Evolutionary conservation across 1,140 invertebrate genomes (phyloP).

Genomic region (Trichoplusia ni): DNA sequence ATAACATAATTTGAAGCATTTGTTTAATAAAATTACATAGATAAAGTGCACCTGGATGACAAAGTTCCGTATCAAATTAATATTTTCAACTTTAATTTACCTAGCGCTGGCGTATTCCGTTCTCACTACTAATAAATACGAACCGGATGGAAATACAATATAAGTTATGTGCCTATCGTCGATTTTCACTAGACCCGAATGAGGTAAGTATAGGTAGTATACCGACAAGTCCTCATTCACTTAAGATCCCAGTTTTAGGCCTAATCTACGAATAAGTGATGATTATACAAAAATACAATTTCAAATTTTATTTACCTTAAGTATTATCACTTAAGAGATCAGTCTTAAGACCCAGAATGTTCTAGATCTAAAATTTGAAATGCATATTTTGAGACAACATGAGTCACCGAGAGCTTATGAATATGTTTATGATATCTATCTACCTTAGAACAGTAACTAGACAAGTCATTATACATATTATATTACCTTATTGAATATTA

Average conservation of each 20-base stretch:
- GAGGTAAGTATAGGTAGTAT: no score
- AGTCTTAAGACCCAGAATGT: slow-evolving; percentile 39
- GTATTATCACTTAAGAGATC: slow-evolving; percentile 33
- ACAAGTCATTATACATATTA: not conserved
- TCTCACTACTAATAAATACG: slow-evolving; percentile 14
- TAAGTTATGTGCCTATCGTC: not conserved
- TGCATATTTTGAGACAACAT: slow-evolving; percentile 35
- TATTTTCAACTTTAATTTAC: slow-evolving; percentile 1
- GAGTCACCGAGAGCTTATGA: slow-evolving; percentile 16
- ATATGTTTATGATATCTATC: not conserved
- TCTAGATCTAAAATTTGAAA: slow-evolving; percentile 50
- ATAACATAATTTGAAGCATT: no score
- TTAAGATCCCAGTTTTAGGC: no score
- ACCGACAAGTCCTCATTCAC: no score
- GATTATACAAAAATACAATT: slow-evolving; percentile 45
- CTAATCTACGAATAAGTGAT: slow-evolving; percentile 19
- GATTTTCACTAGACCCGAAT: no score
- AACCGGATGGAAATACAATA: slow-evolving; percentile 10
- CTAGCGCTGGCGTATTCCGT: slow-evolving; percentile 5
- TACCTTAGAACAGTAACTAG: not conserved
- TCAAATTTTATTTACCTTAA: slow-evolving; percentile 47
- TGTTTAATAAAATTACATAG: not conserved
- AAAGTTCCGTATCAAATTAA: slow-evolving; percentile 25
- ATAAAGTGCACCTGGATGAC: not conserved
- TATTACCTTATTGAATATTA: not conserved